Evolutionary conservation across 2,797 vertebrate species (phyloP), one percentile per base, ranked within the genome.

Genomic region (Sebastes iracundus): DNA sequence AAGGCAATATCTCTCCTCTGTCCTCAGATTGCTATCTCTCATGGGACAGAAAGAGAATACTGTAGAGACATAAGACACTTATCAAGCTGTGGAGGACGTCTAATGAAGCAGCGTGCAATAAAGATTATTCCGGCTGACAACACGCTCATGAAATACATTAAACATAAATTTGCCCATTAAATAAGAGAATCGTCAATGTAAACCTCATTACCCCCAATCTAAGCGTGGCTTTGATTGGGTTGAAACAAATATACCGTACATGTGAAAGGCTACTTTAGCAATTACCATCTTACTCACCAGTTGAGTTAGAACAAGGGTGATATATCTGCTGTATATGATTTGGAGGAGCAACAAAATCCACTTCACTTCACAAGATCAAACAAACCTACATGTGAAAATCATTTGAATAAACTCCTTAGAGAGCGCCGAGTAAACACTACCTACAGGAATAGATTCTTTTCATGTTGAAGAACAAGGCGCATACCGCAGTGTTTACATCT

Each of bases 1-100:
- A 89, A 93, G 87, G 83, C 86, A 32, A 73, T 93, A 93, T 91
- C 88, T 88, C 84, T 85, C 81, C 87, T 71, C 82, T 5, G 60
- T 91, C 87, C 88, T 32, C 55, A 32, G 92, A 93, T 94, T 20
- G 66, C 81, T 86, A 92, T 95, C 93, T 82, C 82, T 55, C 62
- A 78, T 25, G 74, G 83, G 87, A 86, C 82, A 78, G 83, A 88
- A 87, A 90, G 85, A 79, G 88, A 92, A 92, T 82, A 84, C 78
- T 68, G 81, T 86, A 85, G n/a, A 85, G 87, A 83, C 62, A 73
- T 72, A 75, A 76, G 83, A 69, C 82, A 61, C 82, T 72, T 64
- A 82, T 81, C 84, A 87, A 72, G 69, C 75, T 18, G 74, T 16
- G 49, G 20, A 30, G 58, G 42, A 63, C 14, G 59, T 80, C 72